Conservation (phyloP, 2,797 vertebrate species). For the Scyliorhinus canicula region DNA sequence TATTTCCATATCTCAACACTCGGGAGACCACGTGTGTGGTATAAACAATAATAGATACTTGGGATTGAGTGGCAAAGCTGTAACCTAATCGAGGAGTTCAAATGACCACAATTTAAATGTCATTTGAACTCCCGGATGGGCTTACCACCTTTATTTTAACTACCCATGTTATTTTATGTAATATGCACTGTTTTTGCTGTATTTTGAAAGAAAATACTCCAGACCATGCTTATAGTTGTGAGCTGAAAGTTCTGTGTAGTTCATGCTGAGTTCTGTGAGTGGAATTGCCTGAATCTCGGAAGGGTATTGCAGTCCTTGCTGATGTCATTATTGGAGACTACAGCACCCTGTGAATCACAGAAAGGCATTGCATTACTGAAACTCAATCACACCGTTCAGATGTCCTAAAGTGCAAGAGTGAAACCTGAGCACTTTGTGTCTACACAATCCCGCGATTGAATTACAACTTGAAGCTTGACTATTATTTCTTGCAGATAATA, state of each 20-base stretch:
- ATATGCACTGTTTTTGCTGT: slow-evolving; percentile 5
- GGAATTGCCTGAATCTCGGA: neutral
- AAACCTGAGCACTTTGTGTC: slow-evolving; percentile 9
- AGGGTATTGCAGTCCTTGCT: slow-evolving; percentile 22
- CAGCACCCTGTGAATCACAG: slow-evolving; percentile 36
- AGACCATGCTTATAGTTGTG: neutral
- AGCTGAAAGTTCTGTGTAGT: neutral
- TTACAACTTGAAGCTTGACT: neutral
- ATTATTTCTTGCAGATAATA: slow-evolving; percentile 5
- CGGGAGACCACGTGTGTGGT: slow-evolving; percentile 7
- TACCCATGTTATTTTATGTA: slow-evolving; percentile 26
- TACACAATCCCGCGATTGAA: slow-evolving; percentile 22
- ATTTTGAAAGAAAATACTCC: slow-evolving; percentile 8
- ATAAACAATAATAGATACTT: slow-evolving; percentile 26
- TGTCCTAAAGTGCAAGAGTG: slow-evolving; percentile 35
- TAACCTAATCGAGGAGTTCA: neutral
- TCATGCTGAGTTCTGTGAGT: neutral
- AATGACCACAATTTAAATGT: slow-evolving; percentile 24
- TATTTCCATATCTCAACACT: neutral
- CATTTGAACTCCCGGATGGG: slow-evolving; percentile 2
- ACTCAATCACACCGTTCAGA: slow-evolving; percentile 25
- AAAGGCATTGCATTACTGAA: neutral
- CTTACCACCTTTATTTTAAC: neutral
- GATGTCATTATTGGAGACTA: slow-evolving; percentile 31
- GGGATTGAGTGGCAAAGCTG: neutral